Conservation (phyloP, 2,888 invertebrate genomes). For the Alloscopus bannaensis region DNA sequence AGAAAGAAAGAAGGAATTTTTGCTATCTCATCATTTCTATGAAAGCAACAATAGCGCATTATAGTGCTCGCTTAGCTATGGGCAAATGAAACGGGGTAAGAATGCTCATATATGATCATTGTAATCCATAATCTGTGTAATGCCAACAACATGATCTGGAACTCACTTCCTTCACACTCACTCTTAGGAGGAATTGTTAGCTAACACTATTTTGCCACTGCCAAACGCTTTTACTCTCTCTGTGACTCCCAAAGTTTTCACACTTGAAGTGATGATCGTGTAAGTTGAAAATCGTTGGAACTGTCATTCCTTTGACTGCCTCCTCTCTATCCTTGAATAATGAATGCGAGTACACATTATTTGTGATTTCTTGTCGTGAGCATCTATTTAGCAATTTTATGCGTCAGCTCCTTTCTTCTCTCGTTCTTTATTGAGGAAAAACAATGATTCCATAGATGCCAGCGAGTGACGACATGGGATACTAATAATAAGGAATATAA, state of each 20-base stretch:
- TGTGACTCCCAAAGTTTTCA: slow-evolving; percentile 34
- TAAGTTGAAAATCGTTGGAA: slow-evolving; percentile 54
- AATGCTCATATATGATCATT: slow-evolving; percentile 31
- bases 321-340: slow-evolving; percentile 60
- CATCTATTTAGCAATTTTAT: slow-evolving; percentile 63
- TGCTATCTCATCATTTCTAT: slow-evolving; percentile 60
- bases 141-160: slow-evolving; percentile 60
- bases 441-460: slow-evolving; percentile 39
- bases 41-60: slow-evolving; percentile 58
- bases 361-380: slow-evolving; percentile 58
- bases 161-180: slow-evolving; percentile 45
- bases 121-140: slow-evolving; percentile 48
- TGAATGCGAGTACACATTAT: slow-evolving; percentile 58
- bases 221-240: slow-evolving; percentile 16
- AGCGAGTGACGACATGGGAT: slow-evolving; percentile 10
- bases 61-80: slow-evolving; percentile 27
- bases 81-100: not conserved
- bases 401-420: slow-evolving; percentile 49
- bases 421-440: too few relatives aligned
- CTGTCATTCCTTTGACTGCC: slow-evolving; percentile 62
- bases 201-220: slow-evolving; percentile 24
- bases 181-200: not conserved
- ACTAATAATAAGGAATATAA: not conserved
- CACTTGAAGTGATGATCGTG: slow-evolving; percentile 42
- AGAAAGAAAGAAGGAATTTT: slow-evolving; percentile 45